Percentiles rank a stretch among this genome's conserved stretches.
Conservation (phyloP, 64 coral and sea anemone species). For the Porites lutea region DNA sequence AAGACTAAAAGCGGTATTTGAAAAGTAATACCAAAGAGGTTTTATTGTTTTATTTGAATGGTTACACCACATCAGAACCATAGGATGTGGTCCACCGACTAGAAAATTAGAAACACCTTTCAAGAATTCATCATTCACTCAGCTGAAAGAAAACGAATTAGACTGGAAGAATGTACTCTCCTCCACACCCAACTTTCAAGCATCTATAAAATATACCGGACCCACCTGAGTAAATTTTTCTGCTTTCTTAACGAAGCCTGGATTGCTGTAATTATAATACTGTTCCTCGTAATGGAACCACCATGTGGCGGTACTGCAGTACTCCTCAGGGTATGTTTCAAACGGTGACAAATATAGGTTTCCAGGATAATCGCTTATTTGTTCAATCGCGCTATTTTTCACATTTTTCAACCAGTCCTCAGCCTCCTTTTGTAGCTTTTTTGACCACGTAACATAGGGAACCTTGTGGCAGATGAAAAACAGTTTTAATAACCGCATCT, state of each 20-base stretch:
- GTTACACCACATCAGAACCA: too few species aligned
- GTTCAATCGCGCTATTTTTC: neutral
- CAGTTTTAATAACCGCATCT: neutral
- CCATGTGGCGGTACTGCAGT: slow-evolving; percentile 11
- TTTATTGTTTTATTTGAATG: too few species aligned
- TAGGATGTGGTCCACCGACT: too few species aligned
- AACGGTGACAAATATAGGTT: neutral
- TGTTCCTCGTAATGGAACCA: slow-evolving; percentile 21
- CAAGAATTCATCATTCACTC: too few species aligned
- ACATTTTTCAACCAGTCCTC: slow-evolving; percentile 2
- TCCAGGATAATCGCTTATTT: neutral
- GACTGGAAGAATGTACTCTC: too few species aligned
- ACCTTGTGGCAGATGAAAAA: neutral
- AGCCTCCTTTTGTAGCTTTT: slow-evolving; percentile 6
- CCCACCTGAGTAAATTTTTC: slow-evolving; percentile 40
- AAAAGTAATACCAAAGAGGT: too few species aligned
- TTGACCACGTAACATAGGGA: slow-evolving; percentile 10
- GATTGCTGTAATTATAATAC: slow-evolving; percentile 14
- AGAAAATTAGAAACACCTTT: too few species aligned
- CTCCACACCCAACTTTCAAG: too few species aligned
- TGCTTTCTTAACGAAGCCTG: neutral
- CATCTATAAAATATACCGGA: too few species aligned
- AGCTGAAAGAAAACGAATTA: too few species aligned
- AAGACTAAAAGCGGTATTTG: too few species aligned
- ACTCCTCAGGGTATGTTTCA: neutral